Evolutionary conservation across 64 coral and sea anemone species (phyloP).

Genomic region (Stichodactyla mertensii): DNA sequence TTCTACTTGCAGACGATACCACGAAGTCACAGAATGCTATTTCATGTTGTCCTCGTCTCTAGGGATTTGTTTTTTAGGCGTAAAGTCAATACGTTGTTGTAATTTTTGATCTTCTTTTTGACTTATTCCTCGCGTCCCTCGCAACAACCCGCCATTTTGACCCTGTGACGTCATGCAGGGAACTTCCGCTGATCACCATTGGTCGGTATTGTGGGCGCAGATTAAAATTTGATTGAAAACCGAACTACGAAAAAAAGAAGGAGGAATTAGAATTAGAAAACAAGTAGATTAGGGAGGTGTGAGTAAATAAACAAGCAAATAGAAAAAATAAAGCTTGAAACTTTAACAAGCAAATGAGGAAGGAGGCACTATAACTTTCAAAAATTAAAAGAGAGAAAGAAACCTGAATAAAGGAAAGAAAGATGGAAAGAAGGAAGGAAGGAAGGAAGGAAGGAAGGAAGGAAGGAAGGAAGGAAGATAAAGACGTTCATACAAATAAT

Average conservation of each 20-base stretch:
- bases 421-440: too few species aligned
- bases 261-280: neutral
- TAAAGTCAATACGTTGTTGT: neutral
- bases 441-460: too few species aligned
- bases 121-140: constrained; percentile 18
- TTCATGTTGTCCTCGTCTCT: neutral
- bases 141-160: constrained; percentile 38
- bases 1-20: neutral
- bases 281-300: neutral
- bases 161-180: neutral
- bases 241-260: neutral
- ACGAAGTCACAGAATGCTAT: neutral
- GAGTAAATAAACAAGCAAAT: neutral
- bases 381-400: too few species aligned
- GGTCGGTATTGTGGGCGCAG: neutral
- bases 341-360: too few species aligned
- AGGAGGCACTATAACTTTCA: too few species aligned
- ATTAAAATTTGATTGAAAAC: neutral
- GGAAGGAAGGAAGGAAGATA: too few species aligned
- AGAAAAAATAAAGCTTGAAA: too few species aligned
- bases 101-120: constrained; percentile 5
- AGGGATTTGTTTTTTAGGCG: neutral
- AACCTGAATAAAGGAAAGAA: too few species aligned
- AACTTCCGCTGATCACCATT: neutral
- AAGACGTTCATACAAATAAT: too few species aligned